Conservation (phyloP, 2,888 invertebrate genomes). For the Cistogaster globosa region DNA sequence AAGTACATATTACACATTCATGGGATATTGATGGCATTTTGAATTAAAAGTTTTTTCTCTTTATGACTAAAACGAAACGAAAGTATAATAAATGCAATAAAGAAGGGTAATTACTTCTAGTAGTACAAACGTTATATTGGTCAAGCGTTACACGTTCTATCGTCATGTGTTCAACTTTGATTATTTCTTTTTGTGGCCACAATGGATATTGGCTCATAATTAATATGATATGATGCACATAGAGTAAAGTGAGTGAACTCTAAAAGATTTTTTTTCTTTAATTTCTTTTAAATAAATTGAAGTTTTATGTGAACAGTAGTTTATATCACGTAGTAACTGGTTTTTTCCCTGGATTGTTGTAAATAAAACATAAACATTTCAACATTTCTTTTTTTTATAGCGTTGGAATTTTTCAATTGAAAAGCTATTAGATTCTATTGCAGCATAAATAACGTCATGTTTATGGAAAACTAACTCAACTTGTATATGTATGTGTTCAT, state of each 20-base stretch:
- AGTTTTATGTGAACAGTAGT: slow-evolving; percentile 12
- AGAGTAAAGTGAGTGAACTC: not conserved
- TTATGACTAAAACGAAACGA: slow-evolving; percentile 32
- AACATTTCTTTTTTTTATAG: not conserved
- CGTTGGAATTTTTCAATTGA: slow-evolving; percentile 44
- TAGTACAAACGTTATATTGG: slow-evolving; percentile 45
- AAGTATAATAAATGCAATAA: slow-evolving; percentile 19
- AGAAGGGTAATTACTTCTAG: slow-evolving; percentile 51
- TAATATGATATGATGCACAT: slow-evolving; percentile 22
- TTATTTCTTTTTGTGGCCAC: slow-evolving; percentile 43
- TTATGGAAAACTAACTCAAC: slow-evolving; percentile 10
- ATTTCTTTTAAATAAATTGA: slow-evolving; percentile 8
- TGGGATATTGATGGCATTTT: slow-evolving; percentile 46
- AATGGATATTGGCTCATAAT: slow-evolving; percentile 31
- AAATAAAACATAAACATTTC: slow-evolving; percentile 3
- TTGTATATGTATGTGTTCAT: not conserved
- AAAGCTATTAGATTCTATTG: slow-evolving; percentile 49
- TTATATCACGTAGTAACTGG: not conserved
- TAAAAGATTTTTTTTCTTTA: not conserved
- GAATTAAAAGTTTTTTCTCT: slow-evolving; percentile 37
- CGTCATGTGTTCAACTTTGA: slow-evolving; percentile 23
- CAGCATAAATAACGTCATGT: slow-evolving; percentile 35
- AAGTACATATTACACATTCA: slow-evolving; percentile 49
- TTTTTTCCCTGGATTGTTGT: slow-evolving; percentile 12
- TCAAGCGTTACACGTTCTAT: slow-evolving; percentile 28